phyloP scores from a whole-genome alignment of 23 tunicate genomes.

The Trididemnum nubilum region DNA sequence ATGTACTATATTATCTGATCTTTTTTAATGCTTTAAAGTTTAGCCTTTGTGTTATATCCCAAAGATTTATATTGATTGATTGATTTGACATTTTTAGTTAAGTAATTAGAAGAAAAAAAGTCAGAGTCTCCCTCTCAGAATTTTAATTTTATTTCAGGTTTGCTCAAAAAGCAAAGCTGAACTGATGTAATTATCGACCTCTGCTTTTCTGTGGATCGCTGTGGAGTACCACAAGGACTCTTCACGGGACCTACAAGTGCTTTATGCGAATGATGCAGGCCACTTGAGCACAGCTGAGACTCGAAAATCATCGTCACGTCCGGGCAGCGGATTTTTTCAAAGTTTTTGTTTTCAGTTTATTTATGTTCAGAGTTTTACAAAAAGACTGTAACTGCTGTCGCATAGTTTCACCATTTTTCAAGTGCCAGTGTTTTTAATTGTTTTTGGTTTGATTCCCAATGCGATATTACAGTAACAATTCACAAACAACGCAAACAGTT shows the following conservation, averaged over 20 bases:
- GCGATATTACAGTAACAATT: too few species aligned
- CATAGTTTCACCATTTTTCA: too few species aligned
- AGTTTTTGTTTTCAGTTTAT: neutral
- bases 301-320: neutral
- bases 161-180: neutral
- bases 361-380: neutral
- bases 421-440: too few species aligned
- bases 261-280: neutral
- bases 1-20: too few species aligned
- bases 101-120: neutral
- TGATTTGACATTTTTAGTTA: too few species aligned
- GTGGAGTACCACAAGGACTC: constrained; percentile 12
- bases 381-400: too few species aligned
- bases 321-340: neutral
- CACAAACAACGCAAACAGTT: too few species aligned
- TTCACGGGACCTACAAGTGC: constrained; percentile 2
- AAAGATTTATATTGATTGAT: too few species aligned
- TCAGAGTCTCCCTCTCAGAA: neutral
- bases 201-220: neutral
- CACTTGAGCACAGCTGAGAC: constrained; percentile 23
- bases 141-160: neutral
- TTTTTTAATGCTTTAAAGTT: too few species aligned
- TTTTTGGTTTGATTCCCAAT: too few species aligned
- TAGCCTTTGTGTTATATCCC: too few species aligned
- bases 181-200: constrained; percentile 18